phyloP scores from a whole-genome alignment of 1,140 invertebrate species.

The Eriocheir sinensis region DNA sequence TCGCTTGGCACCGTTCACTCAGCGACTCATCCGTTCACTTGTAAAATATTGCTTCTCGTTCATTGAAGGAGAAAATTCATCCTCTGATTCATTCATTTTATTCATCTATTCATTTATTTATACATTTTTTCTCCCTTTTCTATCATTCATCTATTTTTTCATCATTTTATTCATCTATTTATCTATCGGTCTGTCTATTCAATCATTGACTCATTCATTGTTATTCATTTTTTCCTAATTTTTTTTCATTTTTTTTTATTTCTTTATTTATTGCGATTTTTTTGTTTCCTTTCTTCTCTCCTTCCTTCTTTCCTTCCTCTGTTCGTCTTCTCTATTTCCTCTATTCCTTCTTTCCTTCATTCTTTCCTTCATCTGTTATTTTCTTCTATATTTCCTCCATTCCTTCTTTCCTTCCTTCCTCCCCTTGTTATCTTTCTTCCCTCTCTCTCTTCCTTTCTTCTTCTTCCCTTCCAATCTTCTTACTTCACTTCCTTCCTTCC shows the following conservation, averaged over 20 bases:
- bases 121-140: no score
- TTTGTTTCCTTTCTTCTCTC: not conserved
- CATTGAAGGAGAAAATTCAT: no score
- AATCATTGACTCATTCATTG: no score
- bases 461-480: not conserved
- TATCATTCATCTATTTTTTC: no score
- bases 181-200: no score
- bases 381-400: no score
- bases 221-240: no score
- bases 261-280: not conserved
- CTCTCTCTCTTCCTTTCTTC: not conserved
- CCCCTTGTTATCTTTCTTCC: not conserved
- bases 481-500: not conserved
- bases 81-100: not conserved
- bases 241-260: slow-evolving; percentile 4
- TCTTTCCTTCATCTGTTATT: not conserved
- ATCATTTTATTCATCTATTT: no score
- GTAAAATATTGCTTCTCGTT: not conserved
- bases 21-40: not conserved
- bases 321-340: not conserved
- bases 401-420: not conserved
- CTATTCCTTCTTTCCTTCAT: not conserved
- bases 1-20: not conserved
- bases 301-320: not conserved
- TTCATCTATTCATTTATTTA: not conserved